Evolutionary conservation across 2,113 vertebrate genomes (phyloP), one percentile per base, ranked within the genome.

Genomic region (Oxyruncus cristatus): DNA sequence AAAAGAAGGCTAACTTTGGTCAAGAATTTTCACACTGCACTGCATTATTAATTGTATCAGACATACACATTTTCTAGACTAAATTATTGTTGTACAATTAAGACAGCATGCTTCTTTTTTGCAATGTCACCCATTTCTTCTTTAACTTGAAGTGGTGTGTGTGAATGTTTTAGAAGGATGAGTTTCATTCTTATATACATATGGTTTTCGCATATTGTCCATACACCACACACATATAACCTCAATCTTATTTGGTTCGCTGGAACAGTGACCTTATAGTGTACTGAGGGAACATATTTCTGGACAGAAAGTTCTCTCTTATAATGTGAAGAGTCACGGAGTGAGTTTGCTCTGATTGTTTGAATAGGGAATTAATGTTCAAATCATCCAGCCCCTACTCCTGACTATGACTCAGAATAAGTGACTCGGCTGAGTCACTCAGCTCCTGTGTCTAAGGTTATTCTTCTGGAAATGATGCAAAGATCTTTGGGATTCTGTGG

Each of bases 361-460:
- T 79, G 75, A 59, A 42, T 77, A 85, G 50, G 37, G 46, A 93
- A 70, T 94, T 63, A 35, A 22, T 50, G 75, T 58, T 88, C 47
- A 35, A 24, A 41, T 82, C 44, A 73, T 42, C 18, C 11, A 7
- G 52, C 67, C 71, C 76, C 89, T 88, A 37, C 62, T 92, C 72
- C 75, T 88, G 75, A 42, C 68, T 84, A 14, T 96, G 88, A 93
- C 72, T 95, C 85, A 93, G 23, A 83, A 37, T 63, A 63, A 95
- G 44, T 88, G 79, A 89, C 82, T 93, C 75, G 89, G 88, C 79
- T 53, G 62, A 94, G 58, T 85, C 77, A 56, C 33, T 82, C 63
- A 28, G 42, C 62, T 73, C 22, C 71, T 66, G 32, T 92, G 42
- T 49, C 56, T 88, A 44, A 89, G 61, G 62, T 82, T 93, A 28